Base-by-base conservation (phyloP, 2,888 invertebrate species). In the Abrostola triplasia region DNA sequence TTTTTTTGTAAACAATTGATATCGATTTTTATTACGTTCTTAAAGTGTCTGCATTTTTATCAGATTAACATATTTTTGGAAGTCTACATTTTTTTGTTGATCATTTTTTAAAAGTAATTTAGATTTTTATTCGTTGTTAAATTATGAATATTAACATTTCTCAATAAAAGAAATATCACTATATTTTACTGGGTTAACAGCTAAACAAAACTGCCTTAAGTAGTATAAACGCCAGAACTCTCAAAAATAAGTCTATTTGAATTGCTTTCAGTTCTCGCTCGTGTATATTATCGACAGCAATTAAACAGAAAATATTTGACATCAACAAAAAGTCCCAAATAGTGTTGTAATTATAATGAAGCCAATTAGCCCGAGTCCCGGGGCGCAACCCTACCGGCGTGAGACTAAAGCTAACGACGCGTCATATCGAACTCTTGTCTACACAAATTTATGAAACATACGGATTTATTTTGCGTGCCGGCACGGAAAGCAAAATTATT, bases 311-410 rank as follows among this genome's bases (percentile, higher is more conserved):
- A 42, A 61, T 13, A 57, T 58, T 48, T 9, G 41, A 51, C 24
- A 55, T 24, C 47, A 44, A 57, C 42, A 50, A 37, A 24, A 37
- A 4, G 1, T 4, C n/a, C 24, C 36, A 54, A 64, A 42, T 36
- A 51, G 58, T 60, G 59, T 65, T 67, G 51, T 67, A 13, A 61
- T 48, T 5, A 36, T 70, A 67, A 70, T 64, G 36, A 73, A 64
- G 38, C 48, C 72, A 76, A 81, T 79, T 73, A 83, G 59, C 55
- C 0, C n/a, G 5, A 50, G 64, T 78, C 81, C 80, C 81, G 51
- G 69, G 78, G 84, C 73, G 84, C 84, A 92, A 90, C 92, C 92
- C 91, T 90, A 90, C 62, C 84, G 69, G 62, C 88, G 90, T 90
- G 91, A 68, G 90, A 91, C 87, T 79, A 72, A 74, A 79, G 81